Evolutionary conservation across 2,888 invertebrate species (phyloP), one percentile per base, ranked within the genome.

Genomic region (Blastobasis adustella): DNA sequence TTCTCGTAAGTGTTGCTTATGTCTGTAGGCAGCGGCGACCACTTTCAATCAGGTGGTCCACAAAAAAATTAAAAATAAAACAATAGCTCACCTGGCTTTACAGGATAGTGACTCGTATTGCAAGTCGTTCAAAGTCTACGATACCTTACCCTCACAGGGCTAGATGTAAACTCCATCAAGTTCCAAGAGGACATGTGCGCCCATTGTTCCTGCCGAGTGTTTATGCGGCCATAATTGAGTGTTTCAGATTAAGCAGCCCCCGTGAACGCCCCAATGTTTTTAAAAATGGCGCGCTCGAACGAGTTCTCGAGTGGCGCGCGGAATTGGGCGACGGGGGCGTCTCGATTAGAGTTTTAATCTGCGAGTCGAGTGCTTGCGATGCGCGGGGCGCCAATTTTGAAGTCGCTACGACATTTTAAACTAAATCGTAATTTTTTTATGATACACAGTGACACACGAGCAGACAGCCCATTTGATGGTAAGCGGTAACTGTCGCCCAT

Each of bases 171-270:
- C 23, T 23, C 23, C 23, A 23, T 23, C 23, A 41, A 52, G 10
- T 23, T 43, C 46, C 36, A 3, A 42, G 10, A 56, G 53, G 54
- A 58, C 61, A 64, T 61, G 63, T 62, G 60, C 47, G 46, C 62
- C 62, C 60, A 69, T 66, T 66, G 67, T 66, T 54, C 58, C 56
- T 41, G 52, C 65, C 46, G 58, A 77, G 74, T 83, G 80, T 83
- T 84, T 83, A 79, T 78, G 72, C 73, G 68, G 55, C 57, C 66
- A 79, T 83, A 82, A 83, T 83, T 76, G 57, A 56, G 54, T 49
- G 47, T 45, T 6, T 48, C 10, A 42, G 42, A 42, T 42, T 42
- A 42, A 42, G 43, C 10, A 54, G 55, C 57, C 52, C 40, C 44
- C 55, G 23, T 23, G 23, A 23, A 42, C 54, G 58, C 65, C 63